Evolutionary conservation across 2,888 invertebrate species (phyloP), one percentile per base, ranked within the genome.

Genomic region (Nymphalis urticae): DNA sequence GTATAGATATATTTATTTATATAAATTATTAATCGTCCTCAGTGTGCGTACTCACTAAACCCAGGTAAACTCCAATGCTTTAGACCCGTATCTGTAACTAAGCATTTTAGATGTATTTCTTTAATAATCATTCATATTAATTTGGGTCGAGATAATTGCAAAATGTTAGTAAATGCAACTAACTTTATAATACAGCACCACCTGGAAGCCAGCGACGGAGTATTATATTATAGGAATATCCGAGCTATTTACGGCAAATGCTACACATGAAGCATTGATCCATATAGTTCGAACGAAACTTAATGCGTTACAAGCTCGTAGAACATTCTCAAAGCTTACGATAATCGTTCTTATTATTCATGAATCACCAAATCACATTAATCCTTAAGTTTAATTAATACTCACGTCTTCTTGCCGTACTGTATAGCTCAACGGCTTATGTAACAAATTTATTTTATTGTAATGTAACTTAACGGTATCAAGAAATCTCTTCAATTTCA

Each of bases 371-470:
- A 42, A 42, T 36, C 19, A 36, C 32, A 32, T 6, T 10, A 8
- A 21, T 47, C n/a, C 21, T n/a, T 60, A 24, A 51, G 51, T 61
- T 48, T 51, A 48, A 59, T 68, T 51, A 70, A 72, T 73, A 70
- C 66, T 68, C 42, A 68, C 54, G 70, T 72, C 72, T 72, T 72
- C 72, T 51, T 53, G 62, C 47, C 53, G 53, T 65, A 51, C 54
- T 32, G 8, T 56, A 70, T 66, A 66, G 69, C 64, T 70, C 68
- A 68, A 68, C 70, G 72, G 19, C 68, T 70, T 70, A 56, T 70
- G 70, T 68, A 66, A 62, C 56, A 54, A 47, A 62, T 19, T 64
- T 58, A 64, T 32, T 61, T 66, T 56, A 62, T 62, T 62, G 50
- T 24, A 32, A 32, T 2, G 36, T 48, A 47, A 47, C 19, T 61